Base-by-base conservation (phyloP, 2,797 vertebrate genomes). In the Pipistrellus kuhlii region DNA sequence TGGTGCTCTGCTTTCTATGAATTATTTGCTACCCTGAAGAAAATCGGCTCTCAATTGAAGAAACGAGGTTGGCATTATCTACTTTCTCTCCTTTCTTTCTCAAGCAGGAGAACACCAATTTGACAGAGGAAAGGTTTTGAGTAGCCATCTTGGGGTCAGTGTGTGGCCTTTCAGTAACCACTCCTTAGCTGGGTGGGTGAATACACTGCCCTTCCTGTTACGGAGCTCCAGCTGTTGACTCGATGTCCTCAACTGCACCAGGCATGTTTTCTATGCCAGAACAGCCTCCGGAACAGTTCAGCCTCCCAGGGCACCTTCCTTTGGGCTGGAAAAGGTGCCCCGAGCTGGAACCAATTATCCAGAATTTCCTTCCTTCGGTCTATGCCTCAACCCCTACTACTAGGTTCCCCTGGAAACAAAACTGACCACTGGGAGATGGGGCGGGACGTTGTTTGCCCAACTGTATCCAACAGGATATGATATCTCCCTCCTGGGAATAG, bases 381-480 rank as follows among this genome's bases (percentile, higher is more conserved):
- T 93, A 27, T 17, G 68, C 6, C 87, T 81, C 35, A 38, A 27
- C 72, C 2, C 10, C 32, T 62, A 21, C n/a, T 46, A 14, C 35
- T 15, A 27, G 3, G 12, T 75, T 95, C 46, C 35, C 51, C 35
- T 94, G 87, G 86, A 91, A 95, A 85, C 48, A 57, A 96, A 48
- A 53, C 73, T 64, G 90, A 86, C 59, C 57, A 91, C 51, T 51
- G 88, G 88, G 94, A 89, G 78, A 11, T 15, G 6, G 80, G 91
- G 55, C 12, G 41, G 85, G 96, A 32, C 38, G 30, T 25, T 92
- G 80, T 38, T 82, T 86, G 17, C 30, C 64, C 72, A 89, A 92
- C 51, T 46, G 44, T 73, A 81, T 84, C 72, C 38, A 86, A 51
- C 59, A 85, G 86, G 95, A 94, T 81, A 78, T 92, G 93, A 91